Conservation (phyloP, 2,888 invertebrate species). For the Anthophora plumipes region DNA sequence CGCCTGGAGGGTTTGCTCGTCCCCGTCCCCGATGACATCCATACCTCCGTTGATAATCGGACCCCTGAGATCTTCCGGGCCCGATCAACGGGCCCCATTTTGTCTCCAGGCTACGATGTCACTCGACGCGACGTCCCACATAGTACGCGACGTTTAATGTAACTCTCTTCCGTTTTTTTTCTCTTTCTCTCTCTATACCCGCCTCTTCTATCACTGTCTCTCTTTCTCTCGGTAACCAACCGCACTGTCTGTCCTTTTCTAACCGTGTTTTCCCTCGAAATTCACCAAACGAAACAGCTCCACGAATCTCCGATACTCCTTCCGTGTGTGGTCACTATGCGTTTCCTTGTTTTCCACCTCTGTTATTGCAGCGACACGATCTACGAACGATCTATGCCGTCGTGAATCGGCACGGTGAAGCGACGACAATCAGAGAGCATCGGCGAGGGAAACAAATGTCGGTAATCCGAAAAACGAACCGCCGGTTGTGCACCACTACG, state of each 20-base stretch:
- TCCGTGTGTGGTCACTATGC: conserved; percentile 36
- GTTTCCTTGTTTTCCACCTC: conserved; percentile 25
- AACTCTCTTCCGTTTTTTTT: conserved; percentile 48
- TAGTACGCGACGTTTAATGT: conserved; percentile 63
- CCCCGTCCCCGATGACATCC: conserved; percentile 84
- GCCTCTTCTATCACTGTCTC: neutral
- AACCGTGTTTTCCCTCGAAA: conserved; percentile 4
- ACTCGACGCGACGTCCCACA: conserved; percentile 72
- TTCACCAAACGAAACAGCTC: conserved; percentile 20
- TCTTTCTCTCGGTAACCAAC: neutral
- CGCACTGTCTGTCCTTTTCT: conserved; percentile 6
- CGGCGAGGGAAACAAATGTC: conserved; percentile 18
- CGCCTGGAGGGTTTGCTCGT: conserved; percentile 84
- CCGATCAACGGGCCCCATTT: conserved; percentile 82
- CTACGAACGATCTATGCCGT: conserved; percentile 44
- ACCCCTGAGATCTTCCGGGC: conserved; percentile 78
- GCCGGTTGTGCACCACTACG: conserved; percentile 18
- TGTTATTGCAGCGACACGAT: conserved; percentile 49
- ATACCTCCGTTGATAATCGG: conserved; percentile 81
- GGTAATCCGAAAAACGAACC: conserved; percentile 8
- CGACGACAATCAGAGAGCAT: conserved; percentile 40
- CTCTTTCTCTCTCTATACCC: neutral
- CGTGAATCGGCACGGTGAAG: conserved; percentile 46
- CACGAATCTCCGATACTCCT: conserved; percentile 6
- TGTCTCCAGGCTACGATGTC: conserved; percentile 71